These are phyloP conservation scores for Acrobeloides nanus DNA, from an alignment of 2,888 invertebrate genomes.

Conservation along the genomic window DNA sequence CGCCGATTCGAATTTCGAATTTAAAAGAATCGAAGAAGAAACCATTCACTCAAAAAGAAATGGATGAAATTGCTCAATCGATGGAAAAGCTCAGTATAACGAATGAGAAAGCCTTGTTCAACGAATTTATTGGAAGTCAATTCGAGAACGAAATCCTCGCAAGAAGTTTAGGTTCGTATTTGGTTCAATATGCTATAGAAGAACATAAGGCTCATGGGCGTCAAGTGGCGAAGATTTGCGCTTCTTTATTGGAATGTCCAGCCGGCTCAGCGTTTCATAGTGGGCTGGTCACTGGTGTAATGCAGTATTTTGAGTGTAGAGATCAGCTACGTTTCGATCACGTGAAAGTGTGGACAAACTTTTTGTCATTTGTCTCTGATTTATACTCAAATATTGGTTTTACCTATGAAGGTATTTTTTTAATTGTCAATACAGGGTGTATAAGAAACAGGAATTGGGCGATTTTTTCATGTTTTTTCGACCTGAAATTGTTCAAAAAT, in stretches of 20 bases:
- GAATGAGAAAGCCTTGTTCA: constrained; percentile 19
- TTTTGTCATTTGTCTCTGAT: constrained; percentile 46
- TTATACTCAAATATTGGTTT: constrained; percentile 46
- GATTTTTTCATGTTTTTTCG: background rate
- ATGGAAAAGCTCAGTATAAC: constrained; percentile 17
- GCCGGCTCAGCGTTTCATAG: constrained; percentile 33
- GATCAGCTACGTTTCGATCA: constrained; percentile 39
- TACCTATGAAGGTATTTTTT: constrained; percentile 29
- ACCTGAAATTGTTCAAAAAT: no score
- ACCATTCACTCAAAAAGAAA: constrained; percentile 16
- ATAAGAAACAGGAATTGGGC: no score
- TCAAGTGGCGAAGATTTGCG: constrained; percentile 38
- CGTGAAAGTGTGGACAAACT: constrained; percentile 47
- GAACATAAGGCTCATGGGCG: constrained; percentile 33
- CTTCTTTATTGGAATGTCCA: constrained; percentile 34
- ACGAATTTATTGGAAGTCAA: constrained; percentile 17
- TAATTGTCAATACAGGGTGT: background rate
- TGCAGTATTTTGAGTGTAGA: constrained; percentile 47
- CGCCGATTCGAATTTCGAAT: constrained; percentile 1
- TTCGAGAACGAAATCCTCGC: constrained; percentile 31
- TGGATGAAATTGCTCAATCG: constrained; percentile 17
- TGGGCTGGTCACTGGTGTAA: constrained; percentile 34
- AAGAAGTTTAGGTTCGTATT: constrained; percentile 29
- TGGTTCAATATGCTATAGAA: constrained; percentile 46
- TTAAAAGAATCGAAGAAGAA: constrained; percentile 19